These are phyloP conservation scores for Brachyhypopomus gauderio DNA, from an alignment of 2,113 vertebrate genomes.

Conservation along the genomic window DNA sequence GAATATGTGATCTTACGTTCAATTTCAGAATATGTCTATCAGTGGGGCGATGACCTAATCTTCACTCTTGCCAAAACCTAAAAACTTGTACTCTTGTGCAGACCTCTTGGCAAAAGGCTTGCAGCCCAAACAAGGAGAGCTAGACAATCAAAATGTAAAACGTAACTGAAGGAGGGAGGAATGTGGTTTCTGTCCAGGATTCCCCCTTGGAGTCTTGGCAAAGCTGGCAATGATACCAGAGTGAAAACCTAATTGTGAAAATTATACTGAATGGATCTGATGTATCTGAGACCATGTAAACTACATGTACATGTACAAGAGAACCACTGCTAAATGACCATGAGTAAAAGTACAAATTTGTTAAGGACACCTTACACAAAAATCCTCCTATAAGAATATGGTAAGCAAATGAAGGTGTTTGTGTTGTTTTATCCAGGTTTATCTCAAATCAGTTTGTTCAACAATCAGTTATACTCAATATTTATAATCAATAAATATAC, in stretches of 20 bases:
- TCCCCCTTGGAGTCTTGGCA: conserved; percentile 31
- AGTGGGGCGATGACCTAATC: conserved; percentile 59
- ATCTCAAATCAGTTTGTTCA: conserved; percentile 33
- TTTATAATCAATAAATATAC: no score
- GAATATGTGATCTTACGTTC: conserved; percentile 34
- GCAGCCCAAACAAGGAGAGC: conserved; percentile 74
- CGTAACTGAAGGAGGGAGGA: conserved; percentile 45
- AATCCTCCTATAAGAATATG: no score
- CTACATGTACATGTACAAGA: no score
- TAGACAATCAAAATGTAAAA: conserved; percentile 52
- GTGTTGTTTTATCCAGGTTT: not conserved
- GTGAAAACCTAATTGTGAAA: not conserved
- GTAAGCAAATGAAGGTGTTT: not conserved
- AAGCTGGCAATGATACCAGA: conserved; percentile 19
- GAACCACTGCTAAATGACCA: no score
- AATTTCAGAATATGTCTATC: conserved; percentile 49
- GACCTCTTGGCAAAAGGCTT: conserved; percentile 59
- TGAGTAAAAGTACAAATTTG: no score
- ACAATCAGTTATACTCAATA: conserved; percentile 10
- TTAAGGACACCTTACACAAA: not conserved
- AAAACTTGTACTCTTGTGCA: conserved; percentile 61
- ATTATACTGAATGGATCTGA: not conserved
- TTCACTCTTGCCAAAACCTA: conserved; percentile 60
- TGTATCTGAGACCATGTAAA: not conserved
- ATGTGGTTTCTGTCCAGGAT: conserved; percentile 56